These are phyloP conservation scores for Melinaea marsaeus DNA, from an alignment of 2,888 invertebrate genomes.

Conservation along the genomic window DNA sequence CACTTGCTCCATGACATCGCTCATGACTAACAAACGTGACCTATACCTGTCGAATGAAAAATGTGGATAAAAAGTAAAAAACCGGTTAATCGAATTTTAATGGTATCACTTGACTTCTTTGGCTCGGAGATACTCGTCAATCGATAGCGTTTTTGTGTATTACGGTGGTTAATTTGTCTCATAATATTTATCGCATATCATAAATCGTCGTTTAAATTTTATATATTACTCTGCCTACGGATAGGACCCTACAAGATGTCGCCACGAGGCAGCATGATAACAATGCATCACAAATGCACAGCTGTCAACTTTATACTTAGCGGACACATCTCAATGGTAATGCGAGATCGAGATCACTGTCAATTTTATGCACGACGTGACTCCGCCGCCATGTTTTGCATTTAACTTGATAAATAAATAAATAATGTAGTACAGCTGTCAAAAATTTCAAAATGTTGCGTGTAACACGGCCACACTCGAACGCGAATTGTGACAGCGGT, in stretches of 20 bases:
- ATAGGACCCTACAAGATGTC: conserved; percentile 16
- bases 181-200: background rate
- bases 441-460: conserved; percentile 35
- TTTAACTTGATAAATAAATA: conserved; percentile 39
- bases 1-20: conserved; percentile 15
- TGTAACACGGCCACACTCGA: conserved; percentile 26
- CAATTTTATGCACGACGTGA: conserved; percentile 44
- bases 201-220: background rate
- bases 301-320: conserved; percentile 42
- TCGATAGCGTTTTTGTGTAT: background rate
- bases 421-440: conserved; percentile 38
- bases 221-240: conserved; percentile 1
- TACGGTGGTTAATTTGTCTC: conserved; percentile 1
- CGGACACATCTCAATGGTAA: conserved; percentile 43
- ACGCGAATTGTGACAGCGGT: conserved; percentile 20
- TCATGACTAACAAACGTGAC: conserved; percentile 44
- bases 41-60: conserved; percentile 45
- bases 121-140: background rate
- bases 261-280: conserved; percentile 26
- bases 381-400: conserved; percentile 37
- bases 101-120: conserved; percentile 16
- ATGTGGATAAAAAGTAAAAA: conserved; percentile 31
- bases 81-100: conserved; percentile 26
- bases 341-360: conserved; percentile 40
- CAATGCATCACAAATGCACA: conserved; percentile 32